phyloP scores from a whole-genome alignment of 2,888 invertebrate genomes.

The Caenorhabditis becei region DNA sequence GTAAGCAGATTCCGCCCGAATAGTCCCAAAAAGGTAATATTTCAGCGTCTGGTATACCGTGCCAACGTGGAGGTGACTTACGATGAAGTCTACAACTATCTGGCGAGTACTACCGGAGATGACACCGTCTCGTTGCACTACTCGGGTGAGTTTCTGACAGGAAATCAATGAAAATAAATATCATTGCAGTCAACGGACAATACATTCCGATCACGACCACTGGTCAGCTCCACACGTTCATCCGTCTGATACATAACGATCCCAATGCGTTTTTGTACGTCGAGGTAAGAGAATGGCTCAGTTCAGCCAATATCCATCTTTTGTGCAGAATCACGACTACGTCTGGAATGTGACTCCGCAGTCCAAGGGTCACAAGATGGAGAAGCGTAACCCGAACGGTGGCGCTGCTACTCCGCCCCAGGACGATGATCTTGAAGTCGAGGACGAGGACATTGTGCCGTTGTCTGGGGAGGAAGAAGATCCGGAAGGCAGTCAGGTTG shows the following conservation, averaged over 20 bases:
- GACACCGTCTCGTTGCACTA: conserved; percentile 52
- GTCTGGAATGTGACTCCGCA: conserved; percentile 57
- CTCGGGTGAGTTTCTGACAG: conserved; percentile 18
- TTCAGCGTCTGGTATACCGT: conserved; percentile 50
- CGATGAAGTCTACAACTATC: conserved; percentile 46
- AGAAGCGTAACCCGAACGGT: conserved; percentile 11
- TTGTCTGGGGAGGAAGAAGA: background rate
- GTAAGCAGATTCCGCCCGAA: conserved; percentile 6
- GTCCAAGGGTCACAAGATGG: conserved; percentile 36
- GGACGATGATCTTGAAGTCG: conserved; percentile 16
- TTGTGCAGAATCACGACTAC: conserved; percentile 41
- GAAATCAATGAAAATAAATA: background rate
- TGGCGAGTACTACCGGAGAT: conserved; percentile 22
- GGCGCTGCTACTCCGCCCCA: background rate
- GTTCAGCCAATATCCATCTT: background rate
- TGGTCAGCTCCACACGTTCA: conserved; percentile 58
- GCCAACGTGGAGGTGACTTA: conserved; percentile 56
- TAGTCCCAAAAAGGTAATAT: background rate
- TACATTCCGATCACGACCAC: conserved; percentile 57
- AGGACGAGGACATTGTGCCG: background rate
- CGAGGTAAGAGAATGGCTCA: conserved; percentile 35
- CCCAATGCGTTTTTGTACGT: conserved; percentile 46
- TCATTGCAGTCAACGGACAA: conserved; percentile 38
- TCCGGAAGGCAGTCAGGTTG: conserved; percentile 2
- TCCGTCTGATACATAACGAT: conserved; percentile 46